Conservation (phyloP, 2,888 invertebrate genomes). For the Drosophila paranaensis region DNA sequence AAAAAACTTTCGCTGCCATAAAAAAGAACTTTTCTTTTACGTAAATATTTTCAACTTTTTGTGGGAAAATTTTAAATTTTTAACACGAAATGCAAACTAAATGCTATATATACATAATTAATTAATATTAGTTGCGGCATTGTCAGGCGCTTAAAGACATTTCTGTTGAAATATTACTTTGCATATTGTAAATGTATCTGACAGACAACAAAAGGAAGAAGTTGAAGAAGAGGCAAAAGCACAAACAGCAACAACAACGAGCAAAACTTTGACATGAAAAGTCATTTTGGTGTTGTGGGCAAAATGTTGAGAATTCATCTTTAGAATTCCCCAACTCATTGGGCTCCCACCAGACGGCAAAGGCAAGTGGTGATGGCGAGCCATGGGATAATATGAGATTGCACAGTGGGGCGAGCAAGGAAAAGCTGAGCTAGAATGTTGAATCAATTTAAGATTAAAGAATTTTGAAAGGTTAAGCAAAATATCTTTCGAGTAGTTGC, state of each 20-base stretch:
- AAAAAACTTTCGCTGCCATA: slow-evolving; percentile 20
- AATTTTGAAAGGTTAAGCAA: too few relatives aligned
- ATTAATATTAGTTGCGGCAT: slow-evolving; percentile 41
- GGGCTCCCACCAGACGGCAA: slow-evolving; percentile 9
- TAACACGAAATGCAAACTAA: slow-evolving; percentile 10
- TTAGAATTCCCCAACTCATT: slow-evolving; percentile 45
- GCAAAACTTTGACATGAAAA: slow-evolving; percentile 51
- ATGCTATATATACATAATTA: slow-evolving; percentile 24
- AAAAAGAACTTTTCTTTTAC: slow-evolving; percentile 13
- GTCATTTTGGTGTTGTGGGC: slow-evolving; percentile 54
- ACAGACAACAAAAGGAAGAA: slow-evolving; percentile 25
- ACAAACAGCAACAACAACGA: slow-evolving; percentile 1
- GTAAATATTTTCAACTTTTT: neutral
- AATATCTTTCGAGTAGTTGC: too few relatives aligned
- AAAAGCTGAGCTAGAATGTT: too few relatives aligned
- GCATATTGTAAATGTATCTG: slow-evolving; percentile 25
- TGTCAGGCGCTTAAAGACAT: slow-evolving; percentile 32
- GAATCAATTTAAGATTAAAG: too few relatives aligned
- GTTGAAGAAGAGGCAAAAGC: neutral
- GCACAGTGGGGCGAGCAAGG: slow-evolving; percentile 18
- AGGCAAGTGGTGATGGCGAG: neutral
- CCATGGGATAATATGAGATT: neutral
- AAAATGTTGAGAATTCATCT: slow-evolving; percentile 64
- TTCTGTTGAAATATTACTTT: slow-evolving; percentile 47
- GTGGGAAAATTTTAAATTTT: slow-evolving; percentile 10